Evolutionary conservation across 2,797 vertebrate species (phyloP).

Genomic region (Acanthopagrus latus): DNA sequence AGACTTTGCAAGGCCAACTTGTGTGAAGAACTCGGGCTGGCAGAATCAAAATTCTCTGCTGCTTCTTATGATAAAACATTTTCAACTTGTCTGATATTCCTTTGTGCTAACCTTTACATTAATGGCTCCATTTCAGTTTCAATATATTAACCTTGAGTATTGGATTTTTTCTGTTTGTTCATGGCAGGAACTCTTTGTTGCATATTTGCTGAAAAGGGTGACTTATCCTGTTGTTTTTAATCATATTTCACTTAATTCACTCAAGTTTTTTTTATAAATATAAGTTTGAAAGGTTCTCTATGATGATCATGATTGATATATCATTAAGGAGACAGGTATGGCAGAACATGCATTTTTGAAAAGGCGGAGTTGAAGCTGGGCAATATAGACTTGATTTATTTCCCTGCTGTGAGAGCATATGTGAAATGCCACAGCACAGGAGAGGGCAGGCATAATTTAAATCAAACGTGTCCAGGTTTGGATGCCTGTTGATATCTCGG

Average conservation of each 20-base stretch:
- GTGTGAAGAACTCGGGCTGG: too few species aligned
- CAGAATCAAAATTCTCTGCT: too few species aligned
- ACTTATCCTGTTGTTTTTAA: neutral
- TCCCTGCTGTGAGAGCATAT: slow-evolving; percentile 15
- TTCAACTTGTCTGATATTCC: neutral
- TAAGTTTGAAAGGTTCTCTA: neutral
- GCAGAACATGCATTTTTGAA: neutral
- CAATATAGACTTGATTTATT: neutral
- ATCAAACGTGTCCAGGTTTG: neutral
- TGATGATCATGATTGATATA: neutral
- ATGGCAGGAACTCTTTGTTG: neutral
- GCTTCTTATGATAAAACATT: too few species aligned
- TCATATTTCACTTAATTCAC: neutral
- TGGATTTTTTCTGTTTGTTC: slow-evolving; percentile 22
- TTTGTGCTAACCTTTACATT: neutral
- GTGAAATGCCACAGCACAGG: slow-evolving; percentile 22
- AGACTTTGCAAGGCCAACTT: too few species aligned
- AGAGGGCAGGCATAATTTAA: slow-evolving; percentile 21
- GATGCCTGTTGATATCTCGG: slow-evolving; percentile 17
- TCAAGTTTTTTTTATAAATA: neutral
- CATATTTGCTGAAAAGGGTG: slow-evolving; percentile 7
- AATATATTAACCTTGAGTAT: slow-evolving; percentile 10
- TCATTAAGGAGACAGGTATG: neutral
- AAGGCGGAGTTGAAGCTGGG: neutral
- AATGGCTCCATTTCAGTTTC: slow-evolving; percentile 4